A percentile compares a stretch with the other conserved stretches of the same genome.
These are phyloP conservation scores for Magallana angulata DNA, from an alignment of 1,140 invertebrate species.

Conservation along the genomic window DNA sequence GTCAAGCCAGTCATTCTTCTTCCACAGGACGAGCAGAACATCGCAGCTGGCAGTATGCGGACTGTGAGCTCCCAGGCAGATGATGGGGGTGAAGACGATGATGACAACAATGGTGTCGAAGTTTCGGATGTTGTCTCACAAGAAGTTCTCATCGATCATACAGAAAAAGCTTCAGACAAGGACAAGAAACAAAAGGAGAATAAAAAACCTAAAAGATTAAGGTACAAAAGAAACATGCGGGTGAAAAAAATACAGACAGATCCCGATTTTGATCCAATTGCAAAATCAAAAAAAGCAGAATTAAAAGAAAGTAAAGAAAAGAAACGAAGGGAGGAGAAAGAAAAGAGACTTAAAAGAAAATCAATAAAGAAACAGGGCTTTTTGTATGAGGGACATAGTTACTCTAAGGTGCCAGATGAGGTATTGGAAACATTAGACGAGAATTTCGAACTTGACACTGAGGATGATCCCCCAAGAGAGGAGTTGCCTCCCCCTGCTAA, in stretches of 20 bases:
- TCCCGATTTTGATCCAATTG: conserved; percentile 15
- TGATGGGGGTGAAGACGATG: not conserved
- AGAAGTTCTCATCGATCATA: not conserved
- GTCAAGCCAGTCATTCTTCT: conserved; percentile 5
- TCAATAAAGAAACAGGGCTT: not conserved
- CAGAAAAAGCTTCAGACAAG: not conserved
- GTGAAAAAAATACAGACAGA: conserved; percentile 29
- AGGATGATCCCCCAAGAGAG: not conserved
- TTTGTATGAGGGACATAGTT: conserved; percentile 37
- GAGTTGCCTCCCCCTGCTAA: not conserved
- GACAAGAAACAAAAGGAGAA: conserved; percentile 1
- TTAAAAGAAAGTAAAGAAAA: conserved; percentile 19
- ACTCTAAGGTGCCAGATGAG: conserved; percentile 17
- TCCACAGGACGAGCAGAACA: not conserved
- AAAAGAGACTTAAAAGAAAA: conserved; percentile 27
- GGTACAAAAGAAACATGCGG: conserved; percentile 6
- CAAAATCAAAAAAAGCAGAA: not conserved
- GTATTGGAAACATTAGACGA: not conserved
- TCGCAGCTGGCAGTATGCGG: not conserved
- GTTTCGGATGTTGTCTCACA: conserved; percentile 16
- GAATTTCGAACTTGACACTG: not conserved
- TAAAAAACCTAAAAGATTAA: not conserved
- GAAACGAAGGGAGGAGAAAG: conserved; percentile 14
- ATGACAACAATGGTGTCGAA: not conserved
- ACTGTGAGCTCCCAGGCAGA: conserved; percentile 13